Base-by-base conservation (phyloP, 2,797 vertebrate species). In the Ceyx erithaca region DNA sequence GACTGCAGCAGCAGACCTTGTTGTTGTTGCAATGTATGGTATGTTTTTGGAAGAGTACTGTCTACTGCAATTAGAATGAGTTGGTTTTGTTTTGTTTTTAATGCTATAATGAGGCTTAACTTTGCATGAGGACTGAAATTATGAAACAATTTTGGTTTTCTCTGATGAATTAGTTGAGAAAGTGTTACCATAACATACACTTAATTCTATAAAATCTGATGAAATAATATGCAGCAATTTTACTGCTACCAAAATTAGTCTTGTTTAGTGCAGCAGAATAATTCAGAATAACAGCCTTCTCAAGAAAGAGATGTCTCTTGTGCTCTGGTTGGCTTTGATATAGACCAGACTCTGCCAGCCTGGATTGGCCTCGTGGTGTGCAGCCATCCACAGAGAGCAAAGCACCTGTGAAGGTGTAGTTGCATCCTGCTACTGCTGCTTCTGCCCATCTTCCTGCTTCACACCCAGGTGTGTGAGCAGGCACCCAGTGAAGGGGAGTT, bases 391-490 rank as follows among this genome's bases (percentile, higher is more conserved):
- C 68, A 48, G 66, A n/a, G 71, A 57, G 58, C n/a, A 16, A 30
- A 81, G 55, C 12, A n/a, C n/a, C n/a, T n/a, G n/a, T n/a, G n/a
- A n/a, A n/a, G n/a, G n/a, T n/a, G n/a, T n/a, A n/a, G n/a, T n/a
- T n/a, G n/a, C n/a, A 6, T 78, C 57, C 48, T 41, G 43, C n/a
- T 37, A 0, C 20, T 26, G 58, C 71, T 61, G 46, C 63, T 51
- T 54, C 78, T 90, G 79, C 76, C n/a, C 51, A 4, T 12, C 18
- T 2, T 9, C 6, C 28, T 17, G 25, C 51, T n/a, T 33, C 33
- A 17, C 17, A 4, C 11, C 1, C 15, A 31, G 33, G 4, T 0
- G 0, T 8, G n/a, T 7, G 37, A 26, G 12, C 22, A 0, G 13
- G 59, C 43, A 18, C 37, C 19, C 40, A 59, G 30, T 21, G 26